Conservation (phyloP, 2,888 invertebrate species). For the Drosophila melanocephala region DNA sequence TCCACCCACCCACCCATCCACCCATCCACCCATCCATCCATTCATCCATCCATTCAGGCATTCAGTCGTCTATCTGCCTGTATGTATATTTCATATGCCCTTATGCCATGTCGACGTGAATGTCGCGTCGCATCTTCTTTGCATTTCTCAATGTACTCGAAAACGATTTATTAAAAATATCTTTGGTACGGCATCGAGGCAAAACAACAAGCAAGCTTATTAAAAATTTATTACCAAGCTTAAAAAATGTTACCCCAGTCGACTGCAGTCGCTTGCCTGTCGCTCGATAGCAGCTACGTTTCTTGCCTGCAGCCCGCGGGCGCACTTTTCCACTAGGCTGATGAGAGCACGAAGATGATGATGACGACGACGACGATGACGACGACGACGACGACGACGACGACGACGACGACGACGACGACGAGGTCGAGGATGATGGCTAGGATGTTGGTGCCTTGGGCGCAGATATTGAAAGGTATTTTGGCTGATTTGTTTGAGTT, state of each 20-base stretch:
- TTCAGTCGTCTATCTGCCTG: slow-evolving; percentile 57
- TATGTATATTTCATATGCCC: slow-evolving; percentile 77
- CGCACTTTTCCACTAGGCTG: slow-evolving; percentile 37
- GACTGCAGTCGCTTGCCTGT: slow-evolving; percentile 39
- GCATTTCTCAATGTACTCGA: slow-evolving; percentile 77
- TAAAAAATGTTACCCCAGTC: slow-evolving; percentile 78
- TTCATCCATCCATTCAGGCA: slow-evolving; percentile 2
- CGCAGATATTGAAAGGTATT: slow-evolving; percentile 79
- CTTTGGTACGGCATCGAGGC: slow-evolving; percentile 72
- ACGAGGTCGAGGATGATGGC: neutral
- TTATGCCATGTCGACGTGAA: slow-evolving; percentile 40
- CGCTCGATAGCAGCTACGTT: slow-evolving; percentile 26
- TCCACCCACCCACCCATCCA: slow-evolving; percentile 18
- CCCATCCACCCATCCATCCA: neutral
- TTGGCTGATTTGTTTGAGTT: slow-evolving; percentile 80
- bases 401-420: neutral
- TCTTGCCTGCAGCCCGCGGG: slow-evolving; percentile 32
- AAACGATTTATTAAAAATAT: slow-evolving; percentile 81
- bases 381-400: neutral
- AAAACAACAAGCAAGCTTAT: slow-evolving; percentile 81
- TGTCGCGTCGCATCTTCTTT: slow-evolving; percentile 63
- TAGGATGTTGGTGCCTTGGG: slow-evolving; percentile 51
- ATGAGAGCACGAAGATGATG: slow-evolving; percentile 18
- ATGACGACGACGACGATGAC: neutral
- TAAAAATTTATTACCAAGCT: slow-evolving; percentile 81